Evolutionary conservation across 2,113 vertebrate genomes (phyloP).

Genomic region (Calidris pugnax): DNA sequence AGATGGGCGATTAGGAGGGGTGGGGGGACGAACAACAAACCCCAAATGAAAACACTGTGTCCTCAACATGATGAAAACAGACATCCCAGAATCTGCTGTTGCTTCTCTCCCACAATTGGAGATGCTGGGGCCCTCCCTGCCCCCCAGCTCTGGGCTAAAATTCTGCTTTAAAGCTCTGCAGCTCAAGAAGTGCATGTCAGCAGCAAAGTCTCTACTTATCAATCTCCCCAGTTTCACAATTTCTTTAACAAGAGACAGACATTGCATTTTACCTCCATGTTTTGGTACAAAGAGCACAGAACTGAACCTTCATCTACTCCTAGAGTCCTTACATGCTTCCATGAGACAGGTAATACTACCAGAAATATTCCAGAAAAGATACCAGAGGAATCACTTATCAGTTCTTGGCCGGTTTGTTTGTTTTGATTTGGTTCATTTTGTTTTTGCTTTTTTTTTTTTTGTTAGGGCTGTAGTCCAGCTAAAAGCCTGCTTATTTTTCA

Average conservation of each 20-base stretch:
- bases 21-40: neutral
- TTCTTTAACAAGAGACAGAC: neutral
- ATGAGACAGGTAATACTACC: neutral
- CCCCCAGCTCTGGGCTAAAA: neutral
- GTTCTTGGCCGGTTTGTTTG: neutral
- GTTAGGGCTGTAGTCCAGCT: neutral
- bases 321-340: neutral
- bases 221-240: neutral
- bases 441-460: accelerated
- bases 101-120: neutral
- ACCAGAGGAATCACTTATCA: neutral
- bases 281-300: neutral
- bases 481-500: neutral
- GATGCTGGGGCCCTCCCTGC: neutral
- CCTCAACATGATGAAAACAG: neutral
- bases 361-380: neutral
- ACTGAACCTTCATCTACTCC: neutral
- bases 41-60: neutral
- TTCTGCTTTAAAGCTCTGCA: neutral
- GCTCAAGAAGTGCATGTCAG: neutral
- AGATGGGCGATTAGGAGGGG: neutral
- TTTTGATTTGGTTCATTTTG: neutral
- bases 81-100: neutral
- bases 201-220: neutral
- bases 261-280: neutral